Conservation (phyloP, 2,113 vertebrate genomes). For the Oreochromis aureus region DNA sequence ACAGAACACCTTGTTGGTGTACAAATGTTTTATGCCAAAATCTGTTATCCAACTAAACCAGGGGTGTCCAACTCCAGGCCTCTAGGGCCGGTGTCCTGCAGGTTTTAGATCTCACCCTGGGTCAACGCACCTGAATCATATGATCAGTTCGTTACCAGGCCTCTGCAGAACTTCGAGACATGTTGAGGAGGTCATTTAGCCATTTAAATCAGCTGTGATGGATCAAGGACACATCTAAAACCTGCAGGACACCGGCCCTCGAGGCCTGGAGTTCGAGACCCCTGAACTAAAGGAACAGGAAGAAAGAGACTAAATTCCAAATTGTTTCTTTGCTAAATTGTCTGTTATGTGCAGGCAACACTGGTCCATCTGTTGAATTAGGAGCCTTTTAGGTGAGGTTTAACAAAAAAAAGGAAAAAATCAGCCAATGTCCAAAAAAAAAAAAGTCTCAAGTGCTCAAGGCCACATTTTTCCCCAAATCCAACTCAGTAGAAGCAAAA, state of each 20-base stretch:
- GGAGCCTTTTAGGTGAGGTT: accelerated
- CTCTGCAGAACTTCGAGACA: not conserved
- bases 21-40: not conserved
- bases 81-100: accelerated
- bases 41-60: not conserved
- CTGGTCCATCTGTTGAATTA: not conserved
- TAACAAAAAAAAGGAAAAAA: not conserved
- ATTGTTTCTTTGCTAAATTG: not conserved
- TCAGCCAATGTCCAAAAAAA: not conserved
- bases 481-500: not conserved
- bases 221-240: not conserved
- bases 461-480: not conserved
- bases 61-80: not conserved
- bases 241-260: not conserved
- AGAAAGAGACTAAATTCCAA: not conserved
- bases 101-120: not conserved
- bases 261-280: not conserved
- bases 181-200: accelerated
- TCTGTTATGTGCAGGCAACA: not conserved
- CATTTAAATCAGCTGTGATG: not conserved
- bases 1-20: not conserved
- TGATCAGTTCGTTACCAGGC: accelerated
- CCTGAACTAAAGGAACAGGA: not conserved
- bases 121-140: accelerated
- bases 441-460: not conserved